Base-by-base conservation (phyloP, 2,113 vertebrate genomes). In the Bufo bufo region DNA sequence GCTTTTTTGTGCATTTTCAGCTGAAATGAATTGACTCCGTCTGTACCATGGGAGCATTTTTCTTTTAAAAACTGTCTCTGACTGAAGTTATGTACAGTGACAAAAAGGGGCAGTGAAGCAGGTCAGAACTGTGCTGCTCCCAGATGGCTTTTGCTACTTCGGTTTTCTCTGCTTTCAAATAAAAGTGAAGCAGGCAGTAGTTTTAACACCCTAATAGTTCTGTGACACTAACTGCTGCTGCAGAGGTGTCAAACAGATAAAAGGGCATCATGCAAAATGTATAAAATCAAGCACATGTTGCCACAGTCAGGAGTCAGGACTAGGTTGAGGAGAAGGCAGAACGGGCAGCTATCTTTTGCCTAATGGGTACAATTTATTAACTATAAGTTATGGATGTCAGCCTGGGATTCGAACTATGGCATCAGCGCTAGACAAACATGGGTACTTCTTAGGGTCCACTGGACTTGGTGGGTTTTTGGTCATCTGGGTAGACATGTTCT, bases 1-100 rank as follows among this genome's bases (percentile, higher is more conserved):
- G 84, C 72, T 75, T 85, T 85, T 61, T 61, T 75, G n/a, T 85
- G 52, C 54, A 3, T 61, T 74, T 74, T 61, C 71, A 85, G 84
- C 82, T 61, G 43, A 59, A 85, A 17, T 66, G 47, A 77, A 54
- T 75, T 54, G 59, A 65, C 85, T 78, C 12, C 23, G 17, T 10
- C 54, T 59, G 52, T 54, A 74, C 84, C 84, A 13, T 59, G 66
- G 84, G 84, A 58, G 11, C 52, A 58, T 58, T 85, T 85, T 23
- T 84, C 82, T 69, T 71, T n/a, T 71, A 12, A 14, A 54, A 69
- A 69, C 65, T 61, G 61, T 66, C 61, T 83, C 11, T 23, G 20
- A n/a, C 47, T 69, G 63, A 69, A 83, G 20, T 61, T 10, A n/a
- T 52, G 17, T 83, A n/a, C 52, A 69, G 63, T n/a, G n/a, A n/a